Conservation (phyloP, 1,140 invertebrate genomes). For the Cherax destructor region DNA sequence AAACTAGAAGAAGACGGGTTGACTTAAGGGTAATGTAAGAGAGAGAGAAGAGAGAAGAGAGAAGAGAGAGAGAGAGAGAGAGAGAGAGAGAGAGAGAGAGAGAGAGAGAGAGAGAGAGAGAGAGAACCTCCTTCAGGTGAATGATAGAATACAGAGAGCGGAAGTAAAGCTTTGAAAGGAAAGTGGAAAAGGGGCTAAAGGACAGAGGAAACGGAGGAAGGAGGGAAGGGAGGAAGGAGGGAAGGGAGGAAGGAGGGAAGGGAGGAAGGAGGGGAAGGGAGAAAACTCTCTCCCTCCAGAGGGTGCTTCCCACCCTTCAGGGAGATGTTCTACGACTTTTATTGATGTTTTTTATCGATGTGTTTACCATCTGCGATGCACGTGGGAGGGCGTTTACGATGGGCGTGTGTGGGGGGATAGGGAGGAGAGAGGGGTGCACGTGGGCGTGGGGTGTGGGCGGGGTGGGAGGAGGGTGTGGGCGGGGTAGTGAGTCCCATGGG, state of each 20-base stretch:
- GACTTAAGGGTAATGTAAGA: too few relatives aligned
- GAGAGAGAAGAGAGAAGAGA: too few relatives aligned
- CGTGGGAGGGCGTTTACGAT: neutral
- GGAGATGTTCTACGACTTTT: conserved; percentile 2
- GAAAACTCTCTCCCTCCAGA: neutral
- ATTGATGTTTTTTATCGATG: conserved; percentile 1
- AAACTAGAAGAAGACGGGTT: too few relatives aligned
- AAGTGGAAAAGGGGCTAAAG: neutral
- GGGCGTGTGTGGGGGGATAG: neutral
- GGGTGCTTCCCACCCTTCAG: neutral
- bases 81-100: too few relatives aligned
- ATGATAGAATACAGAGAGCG: too few relatives aligned
- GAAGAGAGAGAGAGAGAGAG: too few relatives aligned
- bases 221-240: conserved; percentile 4
- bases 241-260: neutral
- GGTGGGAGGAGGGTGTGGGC: neutral
- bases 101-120: neutral
- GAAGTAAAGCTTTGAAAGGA: neutral
- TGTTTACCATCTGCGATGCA: neutral
- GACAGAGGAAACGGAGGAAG: neutral
- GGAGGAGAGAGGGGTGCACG: neutral
- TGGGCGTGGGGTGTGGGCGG: neutral
- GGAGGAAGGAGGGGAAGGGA: neutral
- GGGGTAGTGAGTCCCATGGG: neutral
- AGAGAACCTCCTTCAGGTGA: too few relatives aligned